A percentile compares a stretch with the other conserved stretches of the same genome.
Evolutionary conservation across 1,140 invertebrate species (phyloP).

Genomic region (Coenobita brevimanus): DNA sequence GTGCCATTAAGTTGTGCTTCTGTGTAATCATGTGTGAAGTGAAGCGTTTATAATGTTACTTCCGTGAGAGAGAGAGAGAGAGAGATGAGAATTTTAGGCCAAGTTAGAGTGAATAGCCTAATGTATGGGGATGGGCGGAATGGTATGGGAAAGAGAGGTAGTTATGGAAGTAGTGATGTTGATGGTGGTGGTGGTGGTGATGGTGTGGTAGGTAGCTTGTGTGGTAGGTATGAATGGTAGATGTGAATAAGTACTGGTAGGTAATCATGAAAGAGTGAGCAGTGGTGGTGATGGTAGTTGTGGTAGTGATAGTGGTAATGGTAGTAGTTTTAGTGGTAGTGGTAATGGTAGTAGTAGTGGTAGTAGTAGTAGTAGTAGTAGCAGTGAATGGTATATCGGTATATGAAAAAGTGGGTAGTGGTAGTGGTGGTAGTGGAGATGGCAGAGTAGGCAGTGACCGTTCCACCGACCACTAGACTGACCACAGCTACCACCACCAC

Average conservation of each 20-base stretch:
- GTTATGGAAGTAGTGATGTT: background rate
- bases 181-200: slow-evolving; percentile 7
- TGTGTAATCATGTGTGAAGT: too few relatives aligned
- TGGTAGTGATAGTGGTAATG: too few relatives aligned
- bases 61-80: too few relatives aligned
- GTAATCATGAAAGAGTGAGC: background rate
- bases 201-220: background rate
- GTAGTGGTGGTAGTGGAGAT: background rate
- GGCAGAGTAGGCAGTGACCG: too few relatives aligned
- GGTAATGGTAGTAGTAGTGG: background rate
- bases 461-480: too few relatives aligned
- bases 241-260: background rate
- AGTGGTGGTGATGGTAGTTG: too few relatives aligned
- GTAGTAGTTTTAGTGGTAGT: too few relatives aligned
- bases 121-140: background rate
- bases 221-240: background rate
- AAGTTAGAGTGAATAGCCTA: background rate
- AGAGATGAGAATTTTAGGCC: background rate
- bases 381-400: background rate
- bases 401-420: background rate
- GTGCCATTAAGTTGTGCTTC: too few relatives aligned
- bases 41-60: background rate
- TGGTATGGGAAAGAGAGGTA: background rate
- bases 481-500: too few relatives aligned
- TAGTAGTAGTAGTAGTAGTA: background rate